phyloP scores from a whole-genome alignment of 1,140 invertebrate species.

The Drosophila bifasciata region DNA sequence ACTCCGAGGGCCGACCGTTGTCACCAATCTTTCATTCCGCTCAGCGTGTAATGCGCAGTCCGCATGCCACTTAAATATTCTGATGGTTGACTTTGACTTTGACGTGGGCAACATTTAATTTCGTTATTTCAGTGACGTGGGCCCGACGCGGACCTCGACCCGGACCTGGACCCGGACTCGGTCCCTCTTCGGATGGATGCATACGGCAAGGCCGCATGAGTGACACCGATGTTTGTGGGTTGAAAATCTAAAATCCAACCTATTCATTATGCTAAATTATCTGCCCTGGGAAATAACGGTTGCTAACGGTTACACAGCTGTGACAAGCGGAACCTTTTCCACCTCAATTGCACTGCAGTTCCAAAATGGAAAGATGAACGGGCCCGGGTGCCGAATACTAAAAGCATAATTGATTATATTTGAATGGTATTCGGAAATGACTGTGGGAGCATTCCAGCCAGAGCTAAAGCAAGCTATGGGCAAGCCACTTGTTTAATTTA shows the following conservation, averaged over 20 bases:
- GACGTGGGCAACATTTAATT: slow-evolving; percentile 33
- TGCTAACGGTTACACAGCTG: too few relatives aligned
- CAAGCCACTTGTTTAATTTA: too few relatives aligned
- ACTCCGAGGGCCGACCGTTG: neutral
- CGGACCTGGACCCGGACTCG: neutral
- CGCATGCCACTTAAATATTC: slow-evolving; percentile 29
- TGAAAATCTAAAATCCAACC: too few relatives aligned
- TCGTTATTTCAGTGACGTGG: neutral
- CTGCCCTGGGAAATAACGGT: too few relatives aligned
- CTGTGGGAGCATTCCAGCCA: neutral
- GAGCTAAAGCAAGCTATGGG: neutral
- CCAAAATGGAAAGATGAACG: too few relatives aligned
- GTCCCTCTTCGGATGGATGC: neutral
- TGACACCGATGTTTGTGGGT: too few relatives aligned
- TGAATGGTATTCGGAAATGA: neutral
- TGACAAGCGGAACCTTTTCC: too few relatives aligned
- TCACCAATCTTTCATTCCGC: slow-evolving; percentile 5
- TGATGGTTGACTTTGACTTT: slow-evolving; percentile 19
- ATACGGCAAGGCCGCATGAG: too few relatives aligned
- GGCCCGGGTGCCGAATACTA: too few relatives aligned
- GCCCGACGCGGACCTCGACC: neutral
- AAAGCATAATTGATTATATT: neutral
- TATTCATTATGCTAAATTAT: too few relatives aligned
- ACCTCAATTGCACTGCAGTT: too few relatives aligned
- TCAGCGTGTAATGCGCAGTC: slow-evolving; percentile 3